These are phyloP conservation scores for Centropristis striata DNA, from an alignment of 2,113 vertebrate species.

Conservation along the genomic window DNA sequence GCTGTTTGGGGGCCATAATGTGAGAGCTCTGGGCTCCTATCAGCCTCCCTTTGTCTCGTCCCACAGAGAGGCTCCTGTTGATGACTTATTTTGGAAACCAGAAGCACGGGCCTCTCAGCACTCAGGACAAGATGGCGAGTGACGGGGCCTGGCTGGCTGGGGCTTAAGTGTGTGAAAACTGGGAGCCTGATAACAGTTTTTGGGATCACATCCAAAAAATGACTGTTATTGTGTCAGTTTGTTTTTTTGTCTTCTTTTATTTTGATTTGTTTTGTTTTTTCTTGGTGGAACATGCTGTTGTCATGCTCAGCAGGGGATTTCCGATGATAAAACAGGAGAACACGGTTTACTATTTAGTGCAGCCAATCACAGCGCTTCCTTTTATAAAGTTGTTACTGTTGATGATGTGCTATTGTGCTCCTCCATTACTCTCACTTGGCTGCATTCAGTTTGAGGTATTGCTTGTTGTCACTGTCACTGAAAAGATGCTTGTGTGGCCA, in stretches of 20 bases:
- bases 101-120: constrained; percentile 82
- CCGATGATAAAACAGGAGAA: constrained; percentile 34
- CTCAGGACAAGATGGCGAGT: constrained; percentile 85
- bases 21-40: constrained; percentile 77
- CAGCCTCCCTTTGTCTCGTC: constrained; percentile 72
- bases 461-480: constrained; percentile 36
- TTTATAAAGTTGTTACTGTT: constrained; percentile 54
- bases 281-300: constrained; percentile 24
- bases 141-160: constrained; percentile 81
- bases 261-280: constrained; percentile 43
- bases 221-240: constrained; percentile 50
- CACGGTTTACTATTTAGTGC: constrained; percentile 25
- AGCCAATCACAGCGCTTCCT: constrained; percentile 34
- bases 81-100: constrained; percentile 87
- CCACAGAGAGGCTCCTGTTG: constrained; percentile 81
- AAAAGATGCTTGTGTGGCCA: constrained; percentile 44
- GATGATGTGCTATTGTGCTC: constrained; percentile 49
- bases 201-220: constrained; percentile 79
- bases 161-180: constrained; percentile 86
- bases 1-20: constrained; percentile 81
- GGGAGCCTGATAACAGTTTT: constrained; percentile 83
- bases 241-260: constrained; percentile 55
- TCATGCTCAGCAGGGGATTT: constrained; percentile 45
- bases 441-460: constrained; percentile 52
- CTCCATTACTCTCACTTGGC: constrained; percentile 54